Base-by-base conservation (phyloP, 1,140 invertebrate genomes). In the Acyrthosiphon pisum region DNA sequence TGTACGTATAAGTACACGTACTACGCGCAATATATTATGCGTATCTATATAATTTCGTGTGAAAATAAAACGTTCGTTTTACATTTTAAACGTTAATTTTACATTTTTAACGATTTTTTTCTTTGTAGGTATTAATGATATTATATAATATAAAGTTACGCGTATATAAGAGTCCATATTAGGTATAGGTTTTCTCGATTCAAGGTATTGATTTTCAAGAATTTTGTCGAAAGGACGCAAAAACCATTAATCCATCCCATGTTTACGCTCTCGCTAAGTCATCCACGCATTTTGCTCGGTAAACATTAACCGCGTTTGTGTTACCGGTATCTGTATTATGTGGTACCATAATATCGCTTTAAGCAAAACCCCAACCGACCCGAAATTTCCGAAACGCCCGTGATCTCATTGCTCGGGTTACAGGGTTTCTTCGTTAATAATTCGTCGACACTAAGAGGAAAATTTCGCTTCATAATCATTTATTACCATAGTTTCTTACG, bases 211-310 rank as follows among this genome's bases (percentile, higher is more conserved):
- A 86, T 86, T 86, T 86, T 86, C 84, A 20, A 86, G 44, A 86
- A 86, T 86, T 86, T 86, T 44, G 84, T 46, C 41, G 84, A 86
- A 86, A 50, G 30, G n/a, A 20, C 20, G 87, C 48, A 53, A 53
- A 89, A 89, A 89, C 86, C n/a, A 88, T 89, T 89, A 89, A 89
- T 89, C 35, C 87, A 22, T 89, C 46, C 87, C 22, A 30, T 88
- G 86, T 50, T n/a, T 88, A 50, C 46, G 86, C 48, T 22, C 48
- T 37, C 84, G 8, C 48, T 53, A 35, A 53, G 87, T 89, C 48
- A 89, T 89, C n/a, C 48, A 9, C n/a, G 6, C 48, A 50, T 50
- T 89, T 89, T 37, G 48, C 48, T 88, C 30, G 86, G 46, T 88
- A 88, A 88, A 88, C 86, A 88, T 88, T 50, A 50, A 88, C 86